These are phyloP conservation scores for Columbina picui DNA, from an alignment of 2,113 vertebrate species.

Conservation along the genomic window DNA sequence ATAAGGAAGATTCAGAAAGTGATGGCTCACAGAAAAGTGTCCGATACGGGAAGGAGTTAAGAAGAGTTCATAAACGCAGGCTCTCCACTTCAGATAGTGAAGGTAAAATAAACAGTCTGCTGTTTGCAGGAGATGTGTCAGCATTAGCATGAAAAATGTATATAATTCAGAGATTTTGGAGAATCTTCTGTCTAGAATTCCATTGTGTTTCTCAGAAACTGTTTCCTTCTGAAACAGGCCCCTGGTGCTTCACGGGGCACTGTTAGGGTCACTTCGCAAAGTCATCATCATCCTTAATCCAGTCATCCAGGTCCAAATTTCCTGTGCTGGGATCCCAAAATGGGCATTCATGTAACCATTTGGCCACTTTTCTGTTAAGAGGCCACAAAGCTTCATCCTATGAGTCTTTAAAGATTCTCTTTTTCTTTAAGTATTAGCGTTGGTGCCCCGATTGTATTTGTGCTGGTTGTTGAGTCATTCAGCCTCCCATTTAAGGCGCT, in stretches of 20 bases:
- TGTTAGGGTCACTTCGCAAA: not conserved
- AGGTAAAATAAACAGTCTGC: constrained; percentile 71
- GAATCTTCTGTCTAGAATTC: not conserved
- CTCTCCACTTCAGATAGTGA: constrained; percentile 94
- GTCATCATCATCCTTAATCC: not conserved
- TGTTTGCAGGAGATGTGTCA: not conserved
- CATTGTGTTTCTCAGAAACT: not conserved
- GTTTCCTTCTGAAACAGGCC: not conserved
- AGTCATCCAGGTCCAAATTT: not conserved
- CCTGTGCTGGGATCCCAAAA: not conserved
- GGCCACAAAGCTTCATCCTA: not conserved
- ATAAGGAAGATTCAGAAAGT: constrained; percentile 94
- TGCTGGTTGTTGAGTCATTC: not conserved
- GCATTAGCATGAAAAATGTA: not conserved
- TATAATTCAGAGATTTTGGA: not conserved
- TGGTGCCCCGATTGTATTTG: not conserved
- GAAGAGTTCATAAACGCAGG: constrained; percentile 81
- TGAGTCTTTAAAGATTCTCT: not conserved
- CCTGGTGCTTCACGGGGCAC: not conserved
- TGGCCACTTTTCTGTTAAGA: not conserved
- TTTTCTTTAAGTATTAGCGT: not conserved
- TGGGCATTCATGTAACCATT: not conserved
- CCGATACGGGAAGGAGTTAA: constrained; percentile 77
- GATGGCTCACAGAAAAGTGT: constrained; percentile 86
- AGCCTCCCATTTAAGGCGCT: not conserved